phyloP scores from a whole-genome alignment of 2,888 invertebrate genomes.

The Lithophane leautieri region DNA sequence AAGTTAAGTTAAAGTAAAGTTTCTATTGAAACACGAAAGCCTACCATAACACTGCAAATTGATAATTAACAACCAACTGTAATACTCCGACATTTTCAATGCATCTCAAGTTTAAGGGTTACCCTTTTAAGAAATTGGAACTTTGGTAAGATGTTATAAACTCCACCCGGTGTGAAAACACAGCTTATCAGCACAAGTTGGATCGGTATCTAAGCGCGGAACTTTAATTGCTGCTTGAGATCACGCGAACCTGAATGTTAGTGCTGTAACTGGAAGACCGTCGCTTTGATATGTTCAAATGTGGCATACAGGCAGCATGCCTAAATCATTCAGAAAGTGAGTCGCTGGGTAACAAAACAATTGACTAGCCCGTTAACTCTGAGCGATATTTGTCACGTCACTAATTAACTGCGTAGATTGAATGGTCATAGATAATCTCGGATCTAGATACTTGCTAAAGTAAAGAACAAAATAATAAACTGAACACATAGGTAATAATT shows the following conservation, averaged over 20 bases:
- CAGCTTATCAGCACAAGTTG: conserved; percentile 57
- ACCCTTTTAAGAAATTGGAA: conserved; percentile 45
- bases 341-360: neutral
- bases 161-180: conserved; percentile 47
- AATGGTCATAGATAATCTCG: neutral
- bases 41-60: conserved; percentile 47
- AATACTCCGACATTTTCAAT: conserved; percentile 34
- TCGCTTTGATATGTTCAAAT: neutral
- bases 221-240: conserved; percentile 59
- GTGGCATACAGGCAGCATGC: neutral
- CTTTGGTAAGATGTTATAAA: conserved; percentile 64
- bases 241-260: neutral
- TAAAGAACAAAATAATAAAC: neutral
- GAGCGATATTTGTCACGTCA: neutral
- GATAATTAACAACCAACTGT: conserved; percentile 36
- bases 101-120: conserved; percentile 8
- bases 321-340: neutral
- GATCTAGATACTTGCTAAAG: neutral
- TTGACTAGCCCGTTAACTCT: neutral
- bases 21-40: conserved; percentile 20
- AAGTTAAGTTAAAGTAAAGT: conserved; percentile 18
- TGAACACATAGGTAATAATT: neutral
- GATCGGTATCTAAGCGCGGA: conserved; percentile 48
- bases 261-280: neutral
- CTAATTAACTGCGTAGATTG: neutral